Percentiles rank a stretch among this genome's conserved stretches.
These are phyloP conservation scores for Lateolabrax maculatus DNA, from an alignment of 2,797 vertebrate genomes.

Conservation along the genomic window DNA sequence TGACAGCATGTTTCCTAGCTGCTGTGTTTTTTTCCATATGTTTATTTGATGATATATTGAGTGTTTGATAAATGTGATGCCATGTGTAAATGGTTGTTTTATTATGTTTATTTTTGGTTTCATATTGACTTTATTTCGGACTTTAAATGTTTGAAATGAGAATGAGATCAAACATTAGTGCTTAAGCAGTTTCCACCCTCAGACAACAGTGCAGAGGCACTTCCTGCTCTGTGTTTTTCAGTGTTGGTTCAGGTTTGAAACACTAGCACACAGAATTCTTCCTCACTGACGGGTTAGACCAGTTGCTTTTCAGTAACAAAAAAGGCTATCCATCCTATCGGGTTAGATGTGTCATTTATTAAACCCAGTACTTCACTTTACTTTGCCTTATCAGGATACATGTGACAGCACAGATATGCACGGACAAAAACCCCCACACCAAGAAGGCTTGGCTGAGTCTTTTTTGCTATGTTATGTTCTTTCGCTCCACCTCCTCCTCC, in stretches of 20 bases:
- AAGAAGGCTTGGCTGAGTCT: background rate
- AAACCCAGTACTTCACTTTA: background rate
- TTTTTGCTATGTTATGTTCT: background rate
- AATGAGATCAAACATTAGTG: background rate
- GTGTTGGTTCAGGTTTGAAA: background rate
- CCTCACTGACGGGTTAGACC: background rate
- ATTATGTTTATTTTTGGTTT: background rate
- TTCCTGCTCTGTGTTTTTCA: background rate
- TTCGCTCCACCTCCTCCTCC: background rate
- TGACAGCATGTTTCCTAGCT: background rate
- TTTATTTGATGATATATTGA: background rate
- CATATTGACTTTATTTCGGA: background rate
- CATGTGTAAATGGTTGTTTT: background rate
- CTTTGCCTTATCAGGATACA: background rate
- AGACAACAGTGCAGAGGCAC: background rate
- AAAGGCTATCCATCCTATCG: no score
- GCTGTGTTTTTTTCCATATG: background rate
- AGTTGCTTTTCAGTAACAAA: no score
- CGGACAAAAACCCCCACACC: background rate
- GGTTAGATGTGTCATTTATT: conserved; percentile 4
- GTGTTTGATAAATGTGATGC: background rate
- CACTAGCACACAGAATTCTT: background rate
- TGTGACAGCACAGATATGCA: background rate
- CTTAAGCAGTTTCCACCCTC: background rate
- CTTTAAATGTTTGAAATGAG: background rate